Evolutionary conservation across 2,113 vertebrate genomes (phyloP).

Genomic region (cat (Felis catus)): DNA sequence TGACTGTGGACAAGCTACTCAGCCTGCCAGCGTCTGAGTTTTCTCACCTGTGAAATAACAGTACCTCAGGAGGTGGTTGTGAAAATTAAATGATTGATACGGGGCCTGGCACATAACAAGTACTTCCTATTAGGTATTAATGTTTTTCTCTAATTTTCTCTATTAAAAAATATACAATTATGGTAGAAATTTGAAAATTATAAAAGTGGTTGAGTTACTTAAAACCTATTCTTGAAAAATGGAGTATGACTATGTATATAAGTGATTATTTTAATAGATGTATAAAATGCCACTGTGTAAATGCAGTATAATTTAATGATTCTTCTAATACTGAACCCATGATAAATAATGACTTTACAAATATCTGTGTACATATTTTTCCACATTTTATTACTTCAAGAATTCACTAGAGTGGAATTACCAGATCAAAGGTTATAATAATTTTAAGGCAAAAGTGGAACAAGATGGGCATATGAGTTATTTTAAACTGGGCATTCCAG

Average conservation of each 20-base stretch:
- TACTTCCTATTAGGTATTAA: background rate
- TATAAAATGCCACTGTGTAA: background rate
- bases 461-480: background rate
- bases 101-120: background rate
- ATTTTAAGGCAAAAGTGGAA: conserved; percentile 18
- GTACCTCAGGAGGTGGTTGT: background rate
- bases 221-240: conserved; percentile 27
- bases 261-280: background rate
- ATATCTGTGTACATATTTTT: background rate
- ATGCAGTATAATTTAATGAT: conserved; percentile 11
- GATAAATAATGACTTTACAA: conserved; percentile 2
- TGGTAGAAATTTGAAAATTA: background rate
- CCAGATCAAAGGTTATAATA: background rate
- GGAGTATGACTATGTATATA: background rate
- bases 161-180: background rate
- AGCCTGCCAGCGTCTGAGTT: background rate
- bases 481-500: background rate
- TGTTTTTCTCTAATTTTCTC: background rate
- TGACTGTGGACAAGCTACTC: background rate
- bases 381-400: background rate
- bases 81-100: conserved; percentile 15
- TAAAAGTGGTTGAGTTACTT: background rate
- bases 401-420: conserved; percentile 19
- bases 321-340: background rate
- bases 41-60: background rate